Evolutionary conservation across 2,113 vertebrate genomes (phyloP).

Genomic region (Proterorhinus semilunaris): DNA sequence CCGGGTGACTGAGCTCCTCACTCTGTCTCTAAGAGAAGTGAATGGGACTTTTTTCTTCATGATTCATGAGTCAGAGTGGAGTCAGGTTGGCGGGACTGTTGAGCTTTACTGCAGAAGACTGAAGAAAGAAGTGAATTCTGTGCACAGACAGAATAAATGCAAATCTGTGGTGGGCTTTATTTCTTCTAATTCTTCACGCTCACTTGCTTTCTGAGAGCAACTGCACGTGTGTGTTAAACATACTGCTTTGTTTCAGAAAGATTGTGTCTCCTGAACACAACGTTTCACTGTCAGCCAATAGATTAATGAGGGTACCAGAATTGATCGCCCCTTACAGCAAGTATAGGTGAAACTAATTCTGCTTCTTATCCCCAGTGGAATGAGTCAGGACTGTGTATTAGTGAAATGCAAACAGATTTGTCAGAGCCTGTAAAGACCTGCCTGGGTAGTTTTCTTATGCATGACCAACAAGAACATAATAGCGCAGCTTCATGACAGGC

Average conservation of each 20-base stretch:
- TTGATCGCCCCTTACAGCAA: slow-evolving; percentile 14
- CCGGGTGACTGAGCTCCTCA: too few relatives aligned
- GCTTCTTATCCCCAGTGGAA: neutral
- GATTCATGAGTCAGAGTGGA: too few relatives aligned
- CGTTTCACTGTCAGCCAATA: slow-evolving; percentile 1
- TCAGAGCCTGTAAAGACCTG: neutral
- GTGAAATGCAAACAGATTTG: slow-evolving; percentile 8
- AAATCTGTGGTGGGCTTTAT: too few relatives aligned
- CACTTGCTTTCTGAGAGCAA: neutral
- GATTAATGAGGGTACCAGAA: slow-evolving; percentile 20
- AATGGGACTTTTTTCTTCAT: too few relatives aligned
- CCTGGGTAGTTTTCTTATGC: neutral
- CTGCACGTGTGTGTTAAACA: too few relatives aligned
- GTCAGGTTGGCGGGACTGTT: too few relatives aligned
- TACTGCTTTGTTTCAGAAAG: too few relatives aligned
- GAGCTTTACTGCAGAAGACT: too few relatives aligned
- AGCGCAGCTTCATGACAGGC: neutral
- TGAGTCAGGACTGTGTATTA: slow-evolving; percentile 15
- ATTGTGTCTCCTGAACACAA: neutral
- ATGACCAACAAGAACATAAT: neutral
- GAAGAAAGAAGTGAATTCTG: too few relatives aligned
- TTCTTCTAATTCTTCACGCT: too few relatives aligned
- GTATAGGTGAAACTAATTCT: slow-evolving; percentile 1
- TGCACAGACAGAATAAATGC: too few relatives aligned
- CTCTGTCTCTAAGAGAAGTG: too few relatives aligned